Conservation (phyloP, 2,113 vertebrate species). For the Peucedramus taeniatus region DNA sequence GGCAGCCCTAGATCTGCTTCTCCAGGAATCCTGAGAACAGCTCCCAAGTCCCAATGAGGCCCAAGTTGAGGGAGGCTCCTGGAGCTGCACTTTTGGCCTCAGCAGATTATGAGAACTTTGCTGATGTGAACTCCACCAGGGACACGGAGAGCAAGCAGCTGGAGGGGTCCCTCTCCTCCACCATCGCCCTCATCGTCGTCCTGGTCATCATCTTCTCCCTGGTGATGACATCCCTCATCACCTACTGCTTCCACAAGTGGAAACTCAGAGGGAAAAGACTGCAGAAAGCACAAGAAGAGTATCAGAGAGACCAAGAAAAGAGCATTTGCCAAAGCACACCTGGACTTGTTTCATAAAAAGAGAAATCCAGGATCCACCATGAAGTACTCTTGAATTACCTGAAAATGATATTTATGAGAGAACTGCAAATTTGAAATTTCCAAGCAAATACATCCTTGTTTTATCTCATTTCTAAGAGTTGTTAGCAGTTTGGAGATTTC, state of each 20-base stretch:
- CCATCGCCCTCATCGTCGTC: conserved; percentile 66
- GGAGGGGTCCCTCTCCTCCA: conserved; percentile 68
- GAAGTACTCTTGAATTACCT: background rate
- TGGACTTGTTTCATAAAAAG: conserved; percentile 34
- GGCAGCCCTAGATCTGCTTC: background rate
- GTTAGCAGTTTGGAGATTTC: conserved; percentile 40
- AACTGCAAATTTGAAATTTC: background rate
- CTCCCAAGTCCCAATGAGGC: conserved; percentile 56
- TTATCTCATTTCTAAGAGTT: conserved; percentile 30
- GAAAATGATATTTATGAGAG: background rate
- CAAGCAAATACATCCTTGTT: background rate
- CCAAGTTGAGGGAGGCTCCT: conserved; percentile 30
- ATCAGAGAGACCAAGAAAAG: conserved; percentile 73
- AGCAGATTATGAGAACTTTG: background rate
- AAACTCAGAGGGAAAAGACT: conserved; percentile 69
- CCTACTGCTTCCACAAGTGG: conserved; percentile 76
- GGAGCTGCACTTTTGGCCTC: conserved; percentile 24
- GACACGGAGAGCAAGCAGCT: conserved; percentile 37
- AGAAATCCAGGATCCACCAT: background rate
- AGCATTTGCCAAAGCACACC: conserved; percentile 47
- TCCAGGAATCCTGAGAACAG: background rate
- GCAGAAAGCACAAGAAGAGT: conserved; percentile 73
- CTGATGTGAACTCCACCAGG: conserved; percentile 40
- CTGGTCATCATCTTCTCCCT: conserved; percentile 66
- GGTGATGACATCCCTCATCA: conserved; percentile 65